A percentile compares a stretch with the other conserved stretches of the same genome.
phyloP scores from a whole-genome alignment of 2,888 invertebrate species.

The Diadegma fenestrale region DNA sequence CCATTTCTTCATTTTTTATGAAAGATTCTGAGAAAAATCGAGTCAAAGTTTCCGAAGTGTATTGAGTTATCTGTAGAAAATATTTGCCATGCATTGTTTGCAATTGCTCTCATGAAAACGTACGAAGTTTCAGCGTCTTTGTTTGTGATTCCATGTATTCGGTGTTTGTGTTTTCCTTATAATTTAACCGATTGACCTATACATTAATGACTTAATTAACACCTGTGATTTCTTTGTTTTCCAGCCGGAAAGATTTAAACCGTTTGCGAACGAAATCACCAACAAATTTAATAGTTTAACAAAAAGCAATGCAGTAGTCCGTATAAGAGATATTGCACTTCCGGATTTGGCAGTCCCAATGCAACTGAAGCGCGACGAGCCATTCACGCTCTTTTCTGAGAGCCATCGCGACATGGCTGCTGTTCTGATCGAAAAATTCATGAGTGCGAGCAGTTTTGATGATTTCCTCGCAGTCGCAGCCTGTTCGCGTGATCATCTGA shows the following conservation, averaged over 20 bases:
- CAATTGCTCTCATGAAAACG: no score
- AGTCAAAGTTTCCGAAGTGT: no score
- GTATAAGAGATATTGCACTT: constrained; percentile 81
- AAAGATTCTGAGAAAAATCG: no score
- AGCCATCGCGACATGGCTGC: constrained; percentile 90
- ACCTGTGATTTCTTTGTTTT: constrained; percentile 2
- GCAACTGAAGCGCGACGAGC: constrained; percentile 88
- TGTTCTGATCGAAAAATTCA: constrained; percentile 89
- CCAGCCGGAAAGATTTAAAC: constrained; percentile 86
- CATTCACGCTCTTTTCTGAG: constrained; percentile 92
- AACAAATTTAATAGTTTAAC: constrained; percentile 87
- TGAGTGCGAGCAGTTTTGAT: constrained; percentile 90
- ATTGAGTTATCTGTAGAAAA: no score
- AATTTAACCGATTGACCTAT: neutral
- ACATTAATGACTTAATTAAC: no score
- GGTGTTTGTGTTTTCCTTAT: no score
- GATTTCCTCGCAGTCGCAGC: constrained; percentile 91
- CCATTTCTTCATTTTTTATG: no score
- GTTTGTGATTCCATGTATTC: no score
- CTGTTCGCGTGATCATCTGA: constrained; percentile 90
- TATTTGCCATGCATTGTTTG: no score
- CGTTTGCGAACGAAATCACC: constrained; percentile 87
- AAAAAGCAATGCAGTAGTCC: neutral
- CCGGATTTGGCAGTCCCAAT: constrained; percentile 87
- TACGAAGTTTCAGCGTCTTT: no score